Base-by-base conservation (phyloP, 2,113 vertebrate genomes). In the Mesocricetus auratus region DNA sequence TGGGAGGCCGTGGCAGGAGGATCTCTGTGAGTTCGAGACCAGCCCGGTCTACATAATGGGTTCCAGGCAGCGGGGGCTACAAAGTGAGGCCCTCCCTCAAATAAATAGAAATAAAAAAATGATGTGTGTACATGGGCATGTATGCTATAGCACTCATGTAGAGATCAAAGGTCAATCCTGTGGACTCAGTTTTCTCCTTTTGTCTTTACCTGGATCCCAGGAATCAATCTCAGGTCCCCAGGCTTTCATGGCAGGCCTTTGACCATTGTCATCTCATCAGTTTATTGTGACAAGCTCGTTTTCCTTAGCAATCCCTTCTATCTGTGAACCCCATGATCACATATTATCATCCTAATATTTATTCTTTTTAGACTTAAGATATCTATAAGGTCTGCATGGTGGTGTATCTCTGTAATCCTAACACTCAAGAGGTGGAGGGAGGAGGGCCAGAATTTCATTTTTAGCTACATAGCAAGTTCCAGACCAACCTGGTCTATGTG, bases 301-400 rank as follows among this genome's bases (percentile, higher is more conserved):
- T 93, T 93, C 15, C 7, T 66, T 39, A 86, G 53, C 19, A 82
- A 89, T 86, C 39, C 45, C 53, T 86, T 73, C 29, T n/a, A 86
- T 93, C 53, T 75, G 24, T 56, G 42, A 93, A 36, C 22, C 26
- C 50, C 12, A 60, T 81, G 53, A 78, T 93, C 77, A 50, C 42
- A 36, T 11, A 68, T 21, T 90, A 75, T 39, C 19, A 82, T 93
- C 71, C 8, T 31, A 90, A 42, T 85, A 79, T 71, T 71, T 73
- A 62, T 86, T 90, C 60, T 36, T 89, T 87, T 91, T 62, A 91
- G 77, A n/a, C n/a, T 53, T 85, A 69, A 62, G 74, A 71, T 45
- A 85, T 64, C 47, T 89, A 83, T 91, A 12, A 87, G 17, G 33
- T 53, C 1, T 21, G 15, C 1, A 10, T 87, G 21, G 13, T 69